A percentile compares a stretch with the other conserved stretches of the same genome.
Conservation (phyloP, 2,113 vertebrate species). For the Cyrtonyx montezumae region DNA sequence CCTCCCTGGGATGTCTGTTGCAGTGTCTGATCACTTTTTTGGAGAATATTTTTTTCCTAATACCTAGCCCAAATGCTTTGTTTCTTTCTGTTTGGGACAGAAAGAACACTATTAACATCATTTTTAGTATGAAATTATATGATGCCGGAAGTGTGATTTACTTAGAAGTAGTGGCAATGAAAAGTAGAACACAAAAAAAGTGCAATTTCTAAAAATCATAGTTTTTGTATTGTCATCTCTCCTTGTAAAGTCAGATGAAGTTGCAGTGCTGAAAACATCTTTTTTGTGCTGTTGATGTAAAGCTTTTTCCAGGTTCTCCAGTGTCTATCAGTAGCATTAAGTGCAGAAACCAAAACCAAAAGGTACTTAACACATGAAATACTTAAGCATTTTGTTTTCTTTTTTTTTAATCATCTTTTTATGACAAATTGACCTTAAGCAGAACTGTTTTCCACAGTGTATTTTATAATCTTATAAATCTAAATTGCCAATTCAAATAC, state of each 20-base stretch:
- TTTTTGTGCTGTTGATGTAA: neutral
- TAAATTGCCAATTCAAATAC: constrained; percentile 1
- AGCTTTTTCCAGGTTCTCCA: neutral
- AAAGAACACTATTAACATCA: neutral
- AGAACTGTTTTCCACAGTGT: neutral
- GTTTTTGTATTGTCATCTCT: neutral
- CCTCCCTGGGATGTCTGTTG: too few species aligned
- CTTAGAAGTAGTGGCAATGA: neutral
- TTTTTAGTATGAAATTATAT: neutral
- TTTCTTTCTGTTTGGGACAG: neutral
- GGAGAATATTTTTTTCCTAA: too few species aligned
- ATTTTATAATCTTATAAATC: neutral
- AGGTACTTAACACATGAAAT: neutral
- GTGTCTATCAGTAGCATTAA: neutral
- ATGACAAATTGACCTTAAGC: neutral
- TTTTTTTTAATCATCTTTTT: neutral
- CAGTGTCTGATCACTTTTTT: too few species aligned
- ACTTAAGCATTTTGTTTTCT: neutral
- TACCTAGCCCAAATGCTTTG: too few species aligned
- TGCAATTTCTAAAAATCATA: neutral
- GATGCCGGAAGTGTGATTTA: neutral
- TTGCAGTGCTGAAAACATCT: neutral
- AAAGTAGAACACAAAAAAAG: neutral
- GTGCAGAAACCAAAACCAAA: neutral
- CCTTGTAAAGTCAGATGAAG: neutral